phyloP scores from a whole-genome alignment of 2,888 invertebrate species.

The Rhamphomyia laevipes region DNA sequence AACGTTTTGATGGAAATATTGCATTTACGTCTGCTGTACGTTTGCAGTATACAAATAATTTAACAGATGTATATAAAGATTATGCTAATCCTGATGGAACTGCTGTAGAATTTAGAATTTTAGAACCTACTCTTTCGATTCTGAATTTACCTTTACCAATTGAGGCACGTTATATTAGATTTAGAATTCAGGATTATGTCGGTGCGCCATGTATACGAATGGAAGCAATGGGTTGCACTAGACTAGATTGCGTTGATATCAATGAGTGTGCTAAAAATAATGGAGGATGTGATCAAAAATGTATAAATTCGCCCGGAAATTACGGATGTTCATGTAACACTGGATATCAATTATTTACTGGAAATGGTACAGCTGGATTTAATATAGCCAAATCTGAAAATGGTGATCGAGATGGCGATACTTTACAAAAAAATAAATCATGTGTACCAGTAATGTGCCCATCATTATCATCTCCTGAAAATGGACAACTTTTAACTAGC shows the following conservation, averaged over 20 bases:
- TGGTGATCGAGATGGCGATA: conserved; percentile 79
- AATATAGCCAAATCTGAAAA: conserved; percentile 67
- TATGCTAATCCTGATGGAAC: conserved; percentile 89
- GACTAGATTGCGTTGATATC: conserved; percentile 77
- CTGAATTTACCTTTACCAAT: conserved; percentile 82
- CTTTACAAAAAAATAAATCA: conserved; percentile 82
- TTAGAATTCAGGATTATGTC: conserved; percentile 77
- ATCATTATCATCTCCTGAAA: conserved; percentile 61
- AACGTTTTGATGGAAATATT: conserved; percentile 65
- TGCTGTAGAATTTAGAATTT: conserved; percentile 80
- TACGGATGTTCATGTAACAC: conserved; percentile 81
- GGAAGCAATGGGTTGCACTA: conserved; percentile 86
- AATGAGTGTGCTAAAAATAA: conserved; percentile 80
- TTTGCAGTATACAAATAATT: conserved; percentile 72
- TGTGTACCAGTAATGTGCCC: conserved; percentile 92
- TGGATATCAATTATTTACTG: conserved; percentile 78
- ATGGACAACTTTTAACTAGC: conserved; percentile 72
- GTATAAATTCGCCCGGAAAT: conserved; percentile 79
- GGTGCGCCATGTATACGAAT: conserved; percentile 81
- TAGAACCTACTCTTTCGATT: conserved; percentile 83
- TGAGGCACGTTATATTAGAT: conserved; percentile 77
- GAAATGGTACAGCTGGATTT: conserved; percentile 85
- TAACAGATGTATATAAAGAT: conserved; percentile 81
- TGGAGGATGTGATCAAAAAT: conserved; percentile 89
- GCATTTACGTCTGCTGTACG: conserved; percentile 86